These are phyloP conservation scores for Rhynchomys soricoides DNA, from an alignment of 2,113 vertebrate species.

Conservation along the genomic window DNA sequence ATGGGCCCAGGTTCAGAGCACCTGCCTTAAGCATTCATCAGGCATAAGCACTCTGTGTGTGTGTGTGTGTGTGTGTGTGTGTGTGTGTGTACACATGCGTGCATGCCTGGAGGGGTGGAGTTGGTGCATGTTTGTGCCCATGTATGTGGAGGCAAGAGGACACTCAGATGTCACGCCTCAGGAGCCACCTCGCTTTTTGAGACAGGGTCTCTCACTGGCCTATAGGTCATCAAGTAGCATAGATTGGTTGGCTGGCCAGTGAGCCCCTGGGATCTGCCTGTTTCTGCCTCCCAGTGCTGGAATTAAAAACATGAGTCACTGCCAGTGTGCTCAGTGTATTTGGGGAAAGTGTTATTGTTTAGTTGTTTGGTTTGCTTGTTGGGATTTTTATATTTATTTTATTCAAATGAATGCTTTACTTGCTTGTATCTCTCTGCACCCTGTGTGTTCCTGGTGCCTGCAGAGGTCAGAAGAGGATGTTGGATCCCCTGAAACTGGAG, in stretches of 20 bases:
- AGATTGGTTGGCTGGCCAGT: background rate
- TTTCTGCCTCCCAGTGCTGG: background rate
- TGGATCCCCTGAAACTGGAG: background rate
- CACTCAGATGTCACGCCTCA: background rate
- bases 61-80: background rate
- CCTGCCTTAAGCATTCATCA: background rate
- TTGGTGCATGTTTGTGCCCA: too few relatives aligned
- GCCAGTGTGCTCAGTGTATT: background rate
- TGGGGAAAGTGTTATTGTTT: background rate
- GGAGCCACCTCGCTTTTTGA: background rate
- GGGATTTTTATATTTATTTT: background rate
- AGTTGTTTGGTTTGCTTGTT: background rate
- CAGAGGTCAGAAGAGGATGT: background rate
- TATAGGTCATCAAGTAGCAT: too few relatives aligned
- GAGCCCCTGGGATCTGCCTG: background rate
- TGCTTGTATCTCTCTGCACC: background rate
- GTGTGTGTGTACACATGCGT: background rate
- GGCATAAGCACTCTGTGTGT: too few relatives aligned
- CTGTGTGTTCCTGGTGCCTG: background rate
- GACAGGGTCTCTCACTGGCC: background rate
- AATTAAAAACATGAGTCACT: too few relatives aligned
- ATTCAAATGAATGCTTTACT: background rate
- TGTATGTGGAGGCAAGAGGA: background rate
- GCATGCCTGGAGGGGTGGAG: background rate
- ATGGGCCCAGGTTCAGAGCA: background rate